Percentiles rank a stretch among this genome's conserved stretches.
Evolutionary conservation across 2,888 invertebrate species (phyloP).

Genomic region (Pantelozetes paolii): DNA sequence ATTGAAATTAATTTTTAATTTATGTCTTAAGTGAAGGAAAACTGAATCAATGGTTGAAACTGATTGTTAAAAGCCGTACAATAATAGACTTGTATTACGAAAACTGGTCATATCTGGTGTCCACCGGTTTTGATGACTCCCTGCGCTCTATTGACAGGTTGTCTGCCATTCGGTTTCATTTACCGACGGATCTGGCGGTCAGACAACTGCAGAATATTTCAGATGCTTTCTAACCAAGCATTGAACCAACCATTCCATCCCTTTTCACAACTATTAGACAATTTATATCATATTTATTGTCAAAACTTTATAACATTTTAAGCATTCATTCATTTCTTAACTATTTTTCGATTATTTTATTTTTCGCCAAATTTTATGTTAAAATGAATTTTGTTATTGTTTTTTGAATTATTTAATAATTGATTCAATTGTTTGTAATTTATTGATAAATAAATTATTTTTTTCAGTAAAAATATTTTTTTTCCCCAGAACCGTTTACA

Average conservation of each 20-base stretch:
- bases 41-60: constrained; percentile 86
- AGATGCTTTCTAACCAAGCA: constrained; percentile 72
- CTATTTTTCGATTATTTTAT: no score
- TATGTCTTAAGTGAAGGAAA: constrained; percentile 69
- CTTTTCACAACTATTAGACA: no score
- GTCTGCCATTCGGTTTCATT: constrained; percentile 76
- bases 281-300: no score
- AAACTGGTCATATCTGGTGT: constrained; percentile 85
- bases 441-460: no score
- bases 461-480: no score
- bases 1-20: constrained; percentile 37
- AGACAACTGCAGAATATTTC: constrained; percentile 96
- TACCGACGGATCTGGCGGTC: constrained; percentile 93
- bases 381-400: no score
- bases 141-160: constrained; percentile 82
- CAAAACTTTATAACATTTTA: no score
- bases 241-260: not conserved
- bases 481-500: no score
- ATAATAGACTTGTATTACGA: constrained; percentile 57
- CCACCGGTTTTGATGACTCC: constrained; percentile 95
- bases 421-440: no score
- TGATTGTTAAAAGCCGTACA: constrained; percentile 73
- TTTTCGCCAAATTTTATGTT: no score
- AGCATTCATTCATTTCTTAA: no score
- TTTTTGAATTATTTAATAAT: no score